Base-by-base conservation (phyloP, 2,113 vertebrate species). In the Pluvianellus socialis region DNA sequence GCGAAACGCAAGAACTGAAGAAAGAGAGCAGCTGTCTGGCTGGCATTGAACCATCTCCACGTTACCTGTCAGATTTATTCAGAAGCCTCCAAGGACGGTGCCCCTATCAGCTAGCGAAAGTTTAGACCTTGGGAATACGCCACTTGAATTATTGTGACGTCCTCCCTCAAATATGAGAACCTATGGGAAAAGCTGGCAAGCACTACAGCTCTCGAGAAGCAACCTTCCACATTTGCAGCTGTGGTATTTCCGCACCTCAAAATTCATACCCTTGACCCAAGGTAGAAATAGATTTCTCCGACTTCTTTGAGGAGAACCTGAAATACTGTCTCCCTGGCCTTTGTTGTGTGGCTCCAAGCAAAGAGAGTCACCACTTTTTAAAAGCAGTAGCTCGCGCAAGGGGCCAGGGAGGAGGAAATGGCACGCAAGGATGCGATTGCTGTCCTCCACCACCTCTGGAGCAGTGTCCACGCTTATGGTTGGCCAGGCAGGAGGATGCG, bases 81-180 rank as follows among this genome's bases (percentile, higher is more conserved):
- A 24, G 12, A 55, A 82, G 74, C 38, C 93, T 90, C 96, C 70
- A 79, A 88, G 77, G 90, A 94, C 87, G 73, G 5, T 19, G 72
- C 35, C 62, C 74, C 81, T 42, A 82, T 66, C 77, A 93, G 66
- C 62, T 28, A 79, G 55, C 53, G 75, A 80, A 95, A 94, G 88
- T 59, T 88, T 7, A 96, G 79, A 94, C 65, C 85, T 95, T 92
- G 74, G 85, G 85, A 94, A 94, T 38, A 96, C 0, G 21, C 58
- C 42, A 30, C 28, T 80, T 76, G 71, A 79, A 67, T 93, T 82
- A 73, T 8, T 90, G 63, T 45, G 61, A 92, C 88, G 92, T 72
- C 33, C 75, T 5, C 73, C 75, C 63, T 63, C 92, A 86, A 94
- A 94, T 28, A 50, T 0, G n/a, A 95, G 88, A 67, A 4, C 23